Evolutionary conservation across 2,888 invertebrate genomes (phyloP).

Genomic region (Pristionchus exspectatus): DNA sequence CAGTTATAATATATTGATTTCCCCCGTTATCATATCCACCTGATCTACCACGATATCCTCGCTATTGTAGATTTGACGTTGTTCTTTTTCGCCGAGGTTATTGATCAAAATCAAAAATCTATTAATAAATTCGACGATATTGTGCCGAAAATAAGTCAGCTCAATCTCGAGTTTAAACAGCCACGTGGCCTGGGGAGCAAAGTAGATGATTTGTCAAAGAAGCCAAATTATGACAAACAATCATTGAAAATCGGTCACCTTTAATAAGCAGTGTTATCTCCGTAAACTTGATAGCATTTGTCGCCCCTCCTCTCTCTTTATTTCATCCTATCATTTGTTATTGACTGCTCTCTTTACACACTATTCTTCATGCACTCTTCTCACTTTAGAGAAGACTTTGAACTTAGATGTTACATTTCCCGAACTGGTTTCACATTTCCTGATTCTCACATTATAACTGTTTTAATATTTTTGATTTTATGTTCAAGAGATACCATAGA

Average conservation of each 20-base stretch:
- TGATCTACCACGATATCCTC: neutral
- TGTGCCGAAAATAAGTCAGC: neutral
- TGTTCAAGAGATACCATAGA: too few relatives aligned
- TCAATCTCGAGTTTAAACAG: neutral
- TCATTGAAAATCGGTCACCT: neutral
- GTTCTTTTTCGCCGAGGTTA: too few relatives aligned
- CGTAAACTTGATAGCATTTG: neutral
- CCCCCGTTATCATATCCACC: neutral
- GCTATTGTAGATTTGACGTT: too few relatives aligned
- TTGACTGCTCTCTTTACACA: constrained; percentile 6
- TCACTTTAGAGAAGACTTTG: neutral
- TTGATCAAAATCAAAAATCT: too few relatives aligned
- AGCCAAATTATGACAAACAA: neutral
- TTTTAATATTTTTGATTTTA: too few relatives aligned
- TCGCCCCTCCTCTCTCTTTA: neutral
- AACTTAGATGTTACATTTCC: neutral
- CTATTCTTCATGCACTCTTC: neutral
- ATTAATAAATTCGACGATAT: too few relatives aligned
- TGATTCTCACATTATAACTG: neutral
- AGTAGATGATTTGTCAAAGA: neutral
- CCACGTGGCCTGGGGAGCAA: neutral
- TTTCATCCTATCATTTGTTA: constrained; percentile 3
- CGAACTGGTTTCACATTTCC: neutral
- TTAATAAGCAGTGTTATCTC: neutral
- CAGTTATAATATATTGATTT: neutral